Conservation (phyloP, 2,113 vertebrate species). For the Mola mola region DNA sequence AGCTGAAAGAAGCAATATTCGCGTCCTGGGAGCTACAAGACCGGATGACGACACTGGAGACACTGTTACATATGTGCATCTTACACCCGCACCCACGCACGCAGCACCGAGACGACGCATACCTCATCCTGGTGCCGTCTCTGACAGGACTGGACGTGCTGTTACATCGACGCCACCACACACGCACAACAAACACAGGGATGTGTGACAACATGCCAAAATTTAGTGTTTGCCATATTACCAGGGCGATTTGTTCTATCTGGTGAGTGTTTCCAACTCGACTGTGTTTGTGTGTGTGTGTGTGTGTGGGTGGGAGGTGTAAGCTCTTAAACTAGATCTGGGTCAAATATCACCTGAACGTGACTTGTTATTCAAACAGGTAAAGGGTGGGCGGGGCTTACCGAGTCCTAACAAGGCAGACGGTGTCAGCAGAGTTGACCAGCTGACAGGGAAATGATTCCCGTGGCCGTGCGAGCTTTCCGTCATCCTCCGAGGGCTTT, state of each 20-base stretch:
- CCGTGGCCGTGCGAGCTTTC: too few species aligned
- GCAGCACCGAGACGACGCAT: constrained; percentile 24
- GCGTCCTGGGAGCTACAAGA: constrained; percentile 27
- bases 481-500: constrained; percentile 20
- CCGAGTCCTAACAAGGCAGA: not conserved
- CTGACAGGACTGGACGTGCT: constrained; percentile 51
- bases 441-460: not conserved
- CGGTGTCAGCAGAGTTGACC: not conserved
- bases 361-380: too few species aligned
- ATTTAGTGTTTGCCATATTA: constrained; percentile 57
- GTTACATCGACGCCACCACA: constrained; percentile 46
- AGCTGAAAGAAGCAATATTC: constrained; percentile 68
- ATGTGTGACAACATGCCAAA: constrained; percentile 32
- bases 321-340: too few species aligned
- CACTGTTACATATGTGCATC: constrained; percentile 71
- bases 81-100: constrained; percentile 11
- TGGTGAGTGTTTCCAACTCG: too few species aligned
- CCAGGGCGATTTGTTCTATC: constrained; percentile 41
- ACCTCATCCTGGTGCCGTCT: constrained; percentile 37
- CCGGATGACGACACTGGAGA: constrained; percentile 51
- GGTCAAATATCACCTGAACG: too few species aligned
- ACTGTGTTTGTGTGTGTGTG: too few species aligned
- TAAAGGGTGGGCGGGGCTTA: constrained; percentile 27
- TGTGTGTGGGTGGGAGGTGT: too few species aligned
- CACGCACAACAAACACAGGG: constrained; percentile 13